Evolutionary conservation across 2,888 invertebrate genomes (phyloP), one percentile per base, ranked within the genome.

Genomic region (Leistus spinibarbis): DNA sequence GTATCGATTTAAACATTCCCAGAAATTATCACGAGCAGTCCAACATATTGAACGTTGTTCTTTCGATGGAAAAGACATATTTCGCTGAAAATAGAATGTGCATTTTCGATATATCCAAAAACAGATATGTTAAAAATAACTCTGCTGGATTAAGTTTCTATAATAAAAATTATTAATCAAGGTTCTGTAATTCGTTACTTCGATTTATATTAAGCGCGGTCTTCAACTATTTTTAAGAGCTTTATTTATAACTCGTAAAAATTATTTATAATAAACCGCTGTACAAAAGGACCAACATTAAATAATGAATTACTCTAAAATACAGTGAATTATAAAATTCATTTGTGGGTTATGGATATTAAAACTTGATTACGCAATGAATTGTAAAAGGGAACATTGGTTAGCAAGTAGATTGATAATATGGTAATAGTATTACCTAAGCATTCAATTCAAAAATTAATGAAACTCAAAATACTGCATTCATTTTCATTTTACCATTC

Each of bases 1-100:
- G 78, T 89, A 89, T 77, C 89, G 87, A 84, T 95, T 94, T 80
- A 98, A 87, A 86, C 98, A 98, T 81, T 92, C 91, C 96, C 97
- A 98, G 85, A 94, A 96, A 71, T 89, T 88, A 86, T 98, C 97
- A 82, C 96, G 90, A 78, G 93, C 89, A 78, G 88, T 88, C 96
- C 97, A 97, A 86, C 98, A 98, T 82, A 88, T 88, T 82, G 91
- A 89, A 80, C 95, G 91, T 83, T 93, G 91, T 79, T 91, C 90
- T 89, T 92, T 96, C 81, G 89, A 90, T 76, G 93, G 93, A 86
- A 93, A 95, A 82, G 94, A 93, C 95, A 95, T 95, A 70, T 78
- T 80, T 80, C 20, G 63, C 71, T 71, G 27, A n/a, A 73, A 73
- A 73, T 73, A 67, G 62, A 27, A 40, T 40, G 5, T 7, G 40